Evolutionary conservation across 2,888 invertebrate species (phyloP).

Genomic region (Acanthococcus lagerstroemiae): DNA sequence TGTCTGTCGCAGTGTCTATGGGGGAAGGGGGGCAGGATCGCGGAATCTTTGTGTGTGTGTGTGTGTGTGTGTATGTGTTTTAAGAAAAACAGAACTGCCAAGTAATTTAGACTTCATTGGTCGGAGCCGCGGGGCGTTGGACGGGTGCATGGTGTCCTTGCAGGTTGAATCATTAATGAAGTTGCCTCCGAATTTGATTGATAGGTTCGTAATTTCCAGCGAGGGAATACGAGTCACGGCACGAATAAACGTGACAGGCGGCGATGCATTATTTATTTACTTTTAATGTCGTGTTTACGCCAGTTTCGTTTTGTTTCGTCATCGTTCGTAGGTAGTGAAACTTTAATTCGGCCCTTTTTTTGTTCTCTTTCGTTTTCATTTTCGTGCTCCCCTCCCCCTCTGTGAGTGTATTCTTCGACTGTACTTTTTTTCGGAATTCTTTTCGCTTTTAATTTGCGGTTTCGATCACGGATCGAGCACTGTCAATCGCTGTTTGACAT

Average conservation of each 20-base stretch:
- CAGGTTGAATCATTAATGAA: slow-evolving; percentile 25
- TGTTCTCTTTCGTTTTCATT: too few species aligned
- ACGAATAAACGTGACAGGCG: slow-evolving; percentile 26
- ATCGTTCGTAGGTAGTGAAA: slow-evolving; percentile 10
- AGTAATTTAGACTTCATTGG: slow-evolving; percentile 22
- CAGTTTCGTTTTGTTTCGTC: slow-evolving; percentile 16
- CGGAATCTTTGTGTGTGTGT: too few species aligned
- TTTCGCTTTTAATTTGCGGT: slow-evolving; percentile 27
- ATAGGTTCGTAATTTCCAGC: slow-evolving; percentile 10
- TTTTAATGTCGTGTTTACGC: slow-evolving; percentile 16
- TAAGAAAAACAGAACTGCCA: slow-evolving; percentile 12
- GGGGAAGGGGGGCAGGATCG: too few species aligned
- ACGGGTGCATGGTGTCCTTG: too few species aligned
- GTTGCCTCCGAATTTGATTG: slow-evolving; percentile 25
- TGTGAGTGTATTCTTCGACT: background rate
- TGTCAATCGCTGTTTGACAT: too few species aligned
- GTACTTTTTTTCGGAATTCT: slow-evolving; percentile 3
- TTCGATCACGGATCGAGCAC: too few species aligned
- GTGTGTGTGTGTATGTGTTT: background rate
- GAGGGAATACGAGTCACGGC: slow-evolving; percentile 7
- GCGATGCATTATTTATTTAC: slow-evolving; percentile 27
- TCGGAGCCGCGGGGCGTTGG: too few species aligned
- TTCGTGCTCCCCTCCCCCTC: background rate
- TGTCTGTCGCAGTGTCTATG: too few species aligned
- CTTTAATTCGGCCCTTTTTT: slow-evolving; percentile 8